Base-by-base conservation (phyloP, 1,140 invertebrate species). In the Medauroidea extradentata region DNA sequence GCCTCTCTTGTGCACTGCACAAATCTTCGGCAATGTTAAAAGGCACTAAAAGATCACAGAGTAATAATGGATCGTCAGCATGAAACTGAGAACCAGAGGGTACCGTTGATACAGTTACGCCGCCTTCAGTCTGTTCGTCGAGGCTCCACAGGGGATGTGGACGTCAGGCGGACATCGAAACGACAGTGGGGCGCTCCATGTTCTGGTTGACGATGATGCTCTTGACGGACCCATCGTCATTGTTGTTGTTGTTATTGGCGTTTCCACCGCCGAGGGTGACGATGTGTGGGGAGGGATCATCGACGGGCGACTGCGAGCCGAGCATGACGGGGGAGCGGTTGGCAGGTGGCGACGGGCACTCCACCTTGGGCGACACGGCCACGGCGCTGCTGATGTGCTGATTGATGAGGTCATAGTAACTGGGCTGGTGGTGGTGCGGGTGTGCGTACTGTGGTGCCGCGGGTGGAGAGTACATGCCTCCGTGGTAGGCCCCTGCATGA, bases 101-200 rank as follows among this genome's bases (percentile, higher is more conserved):
- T n/a, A n/a, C n/a, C n/a, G n/a, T n/a, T n/a, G n/a, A n/a, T n/a
- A n/a, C n/a, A n/a, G n/a, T n/a, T n/a, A n/a, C n/a, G n/a, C n/a
- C n/a, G n/a, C n/a, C n/a, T n/a, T n/a, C n/a, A n/a, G n/a, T n/a
- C n/a, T n/a, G n/a, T n/a, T n/a, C n/a, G n/a, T n/a, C n/a, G n/a
- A n/a, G n/a, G n/a, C n/a, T n/a, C n/a, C n/a, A n/a, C n/a, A n/a
- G n/a, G n/a, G n/a, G n/a, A n/a, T n/a, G n/a, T n/a, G 29, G 11
- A 21, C 38, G 25, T 52, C 38, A 54, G 8, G 53, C 38, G 18
- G 53, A 54, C 53, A 54, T 19, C 3, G 53, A 54, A 3, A 54
- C 53, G 14, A 54, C 53, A 23, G 53, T 54, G 3, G 53, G 53
- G 38, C 53, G 38, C 9, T 54, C 53, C 53, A 54, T 54, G 16